Base-by-base conservation (phyloP, 2,113 vertebrate genomes). In the Tursiops truncatus region DNA sequence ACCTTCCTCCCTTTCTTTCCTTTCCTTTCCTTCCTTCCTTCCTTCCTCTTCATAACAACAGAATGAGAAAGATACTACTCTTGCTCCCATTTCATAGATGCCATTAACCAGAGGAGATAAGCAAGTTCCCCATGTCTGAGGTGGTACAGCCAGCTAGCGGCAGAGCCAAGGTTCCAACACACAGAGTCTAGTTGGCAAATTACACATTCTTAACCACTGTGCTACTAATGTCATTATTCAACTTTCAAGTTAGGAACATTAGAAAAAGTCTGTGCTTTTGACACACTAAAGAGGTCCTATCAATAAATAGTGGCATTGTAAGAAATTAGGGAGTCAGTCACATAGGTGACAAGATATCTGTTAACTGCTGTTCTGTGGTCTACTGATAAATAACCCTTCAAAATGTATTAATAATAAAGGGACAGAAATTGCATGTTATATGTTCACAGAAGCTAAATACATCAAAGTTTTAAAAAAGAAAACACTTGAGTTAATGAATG, bases 321-420 rank as follows among this genome's bases (percentile, higher is more conserved):
- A 95, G 81, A 81, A 80, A 91, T 56, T 60, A 91, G 26, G 14
- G 12, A 92, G 5, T 33, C 74, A 76, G 65, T 26, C 53, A 38
- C 33, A 93, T 15, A 91, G 60, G 76, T 96, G 85, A 89, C 76
- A 95, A 67, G 91, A 90, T 20, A 71, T 60, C 63, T 86, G 41
- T 89, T 81, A 91, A 77, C 33, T 80, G 70, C 56, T 85, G 18
- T 38, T 87, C 92, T 89, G 58, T 80, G 15, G 62, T 89, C 74
- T 94, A 31, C 62, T 95, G 89, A 97, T 71, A 94, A 96, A 95
- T 91, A 79, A 91, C 74, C 88, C 38, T 87, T 92, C 92, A 96
- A 95, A 81, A 79, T 23, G 23, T 33, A 96, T 96, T 83, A 96
- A 97, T 96, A 96, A 96, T 94, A 83, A 79, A 92, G 38, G 67